Evolutionary conservation across 1,140 invertebrate genomes (phyloP), one percentile per base, ranked within the genome.

Genomic region (Heliconius congener): DNA sequence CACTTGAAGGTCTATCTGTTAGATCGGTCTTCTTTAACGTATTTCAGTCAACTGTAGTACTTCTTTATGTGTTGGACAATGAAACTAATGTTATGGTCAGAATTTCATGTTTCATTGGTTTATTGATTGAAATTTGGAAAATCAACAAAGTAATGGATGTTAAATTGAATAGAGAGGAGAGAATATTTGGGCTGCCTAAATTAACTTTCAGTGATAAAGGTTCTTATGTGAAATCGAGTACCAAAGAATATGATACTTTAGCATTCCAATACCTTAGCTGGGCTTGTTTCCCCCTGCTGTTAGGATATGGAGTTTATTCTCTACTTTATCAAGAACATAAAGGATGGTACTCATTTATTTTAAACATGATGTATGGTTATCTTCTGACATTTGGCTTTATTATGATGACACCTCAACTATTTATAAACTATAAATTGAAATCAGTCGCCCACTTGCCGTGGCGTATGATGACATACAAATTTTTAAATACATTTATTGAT

Each of bases 401-500:
- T 74, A 99, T 99, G 98, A 99, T 99, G 99, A 99, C 99, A 8
- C 99, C 99, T 11, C 99, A 99, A 91, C 93, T 99, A 71, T 99
- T 99, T 89, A 99, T 99, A 81, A 99, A 99, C 94, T 99, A 99
- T 93, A 99, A 99, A 95, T 91, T 99, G 71, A 99, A 99, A 91
- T 99, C 99, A 27, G 99, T 99, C 0, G 99, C 99, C 13, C 99
- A 99, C 95, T 95, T 99, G 81, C 99, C 99, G 4, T 99, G 99
- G 99, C 96, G 99, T 76, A 99, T 99, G 99, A 97, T 99, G 96
- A 99, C 99, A 18, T 99, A 99, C 90, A 99, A 99, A 96, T 99
- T 99, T 91, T 96, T 99, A n/a, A 99, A 99, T 92, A 99, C 99
- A 3, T 99, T 99, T 90, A 99, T 99, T 88, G 99, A 99, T 95